Evolutionary conservation across 1,140 invertebrate genomes (phyloP).

Genomic region (Idris sp.): DNA sequence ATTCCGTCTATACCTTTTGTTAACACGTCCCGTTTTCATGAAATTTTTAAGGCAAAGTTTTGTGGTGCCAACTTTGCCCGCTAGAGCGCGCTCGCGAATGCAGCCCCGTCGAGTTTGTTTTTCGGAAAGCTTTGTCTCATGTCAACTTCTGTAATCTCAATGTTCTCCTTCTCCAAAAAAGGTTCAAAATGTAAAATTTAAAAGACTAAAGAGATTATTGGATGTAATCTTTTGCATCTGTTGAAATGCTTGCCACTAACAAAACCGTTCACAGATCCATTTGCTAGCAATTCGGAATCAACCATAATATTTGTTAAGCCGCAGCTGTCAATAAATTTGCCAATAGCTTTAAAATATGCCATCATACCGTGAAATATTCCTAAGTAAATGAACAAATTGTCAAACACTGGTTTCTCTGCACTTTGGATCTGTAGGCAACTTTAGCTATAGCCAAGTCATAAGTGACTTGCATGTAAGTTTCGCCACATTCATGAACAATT

Average conservation of each 20-base stretch:
- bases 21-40: too few species aligned
- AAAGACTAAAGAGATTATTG: constrained; percentile 71
- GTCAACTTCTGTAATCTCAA: constrained; percentile 15
- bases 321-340: constrained; percentile 74
- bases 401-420: constrained; percentile 64
- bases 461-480: constrained; percentile 68
- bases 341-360: constrained; percentile 77
- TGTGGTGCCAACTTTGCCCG: too few species aligned
- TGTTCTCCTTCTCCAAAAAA: constrained; percentile 54
- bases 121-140: too few species aligned
- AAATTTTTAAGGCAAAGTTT: too few species aligned
- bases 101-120: too few species aligned
- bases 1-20: too few species aligned
- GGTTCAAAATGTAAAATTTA: constrained; percentile 74
- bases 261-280: constrained; percentile 75
- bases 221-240: constrained; percentile 76
- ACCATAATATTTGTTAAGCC: constrained; percentile 74
- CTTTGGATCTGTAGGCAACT: constrained; percentile 71
- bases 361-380: constrained; percentile 77
- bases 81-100: too few species aligned
- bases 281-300: constrained; percentile 71
- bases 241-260: constrained; percentile 76
- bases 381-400: constrained; percentile 77
- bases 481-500: constrained; percentile 61
- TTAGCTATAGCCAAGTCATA: constrained; percentile 75